Conservation (phyloP, 2,888 invertebrate genomes). For the Eretmocerus hayati region DNA sequence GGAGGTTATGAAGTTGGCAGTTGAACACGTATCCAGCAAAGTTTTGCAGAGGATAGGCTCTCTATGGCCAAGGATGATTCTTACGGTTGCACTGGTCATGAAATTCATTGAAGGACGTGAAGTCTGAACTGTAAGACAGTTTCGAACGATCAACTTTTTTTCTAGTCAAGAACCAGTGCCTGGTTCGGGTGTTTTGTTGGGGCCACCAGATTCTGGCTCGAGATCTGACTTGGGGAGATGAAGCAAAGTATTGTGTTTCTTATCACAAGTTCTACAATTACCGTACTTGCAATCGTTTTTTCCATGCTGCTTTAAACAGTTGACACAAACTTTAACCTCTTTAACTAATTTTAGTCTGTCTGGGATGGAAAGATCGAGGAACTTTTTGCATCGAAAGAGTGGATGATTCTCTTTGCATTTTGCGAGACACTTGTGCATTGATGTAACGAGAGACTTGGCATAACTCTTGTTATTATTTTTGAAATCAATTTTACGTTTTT, state of each 20-base stretch:
- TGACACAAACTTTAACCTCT: not conserved
- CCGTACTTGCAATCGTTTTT: not conserved
- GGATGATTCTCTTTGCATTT: slow-evolving; percentile 1
- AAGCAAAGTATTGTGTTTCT: not conserved
- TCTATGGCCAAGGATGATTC: not conserved
- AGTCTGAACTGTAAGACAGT: not conserved
- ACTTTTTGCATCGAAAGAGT: slow-evolving; percentile 12
- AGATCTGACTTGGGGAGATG: not conserved
- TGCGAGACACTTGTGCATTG: not conserved
- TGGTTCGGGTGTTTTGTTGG: not conserved
- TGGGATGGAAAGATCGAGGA: slow-evolving; percentile 2
- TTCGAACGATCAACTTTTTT: not conserved
- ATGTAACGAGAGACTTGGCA: not conserved
- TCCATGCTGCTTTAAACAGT: not conserved
- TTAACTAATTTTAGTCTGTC: slow-evolving; percentile 4
- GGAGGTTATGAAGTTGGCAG: too few relatives aligned
- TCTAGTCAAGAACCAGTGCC: not conserved
- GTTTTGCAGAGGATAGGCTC: not conserved
- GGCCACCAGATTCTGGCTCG: too few relatives aligned
- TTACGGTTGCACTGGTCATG: not conserved
- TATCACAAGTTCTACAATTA: too few relatives aligned
- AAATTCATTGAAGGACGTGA: not conserved
- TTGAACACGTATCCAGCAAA: not conserved
- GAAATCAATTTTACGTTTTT: not conserved
- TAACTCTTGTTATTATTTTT: not conserved